Evolutionary conservation across 2,888 invertebrate genomes (phyloP), one percentile per base, ranked within the genome.

Genomic region (Eucera pruinosa): DNA sequence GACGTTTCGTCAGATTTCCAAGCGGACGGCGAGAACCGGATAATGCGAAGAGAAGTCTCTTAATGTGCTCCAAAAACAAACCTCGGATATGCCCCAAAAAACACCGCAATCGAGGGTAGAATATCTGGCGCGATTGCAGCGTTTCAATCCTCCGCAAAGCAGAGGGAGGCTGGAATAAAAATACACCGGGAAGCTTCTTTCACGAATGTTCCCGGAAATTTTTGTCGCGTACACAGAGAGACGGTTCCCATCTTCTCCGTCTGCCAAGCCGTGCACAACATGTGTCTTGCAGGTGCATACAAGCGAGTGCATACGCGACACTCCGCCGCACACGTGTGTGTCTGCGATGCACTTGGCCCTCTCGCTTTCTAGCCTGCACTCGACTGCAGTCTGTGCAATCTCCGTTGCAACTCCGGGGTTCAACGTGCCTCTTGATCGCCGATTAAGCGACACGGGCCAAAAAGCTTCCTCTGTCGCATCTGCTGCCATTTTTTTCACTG

Each of bases 281-380:
- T 68, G 68, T 82, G 80, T 76, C 65, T 70, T 33, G 72, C 82
- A 80, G 82, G 82, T 82, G 80, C 76, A 71, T 41, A 66, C 52
- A 30, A 55, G 36, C 58, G 50, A 11, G 36, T 11, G 36, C 30
- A 23, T 48, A 30, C 50, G 25, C 36, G 47, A 54, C 71, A 61
- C 50, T 41, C 55, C 33, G n/a, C 36, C n/a, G 23, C 69, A 68
- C 76, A 57, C 39, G 60, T 67, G 69, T 43, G 23, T 48, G 9
- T 41, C 39, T 18, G 43, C 52, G 48, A 55, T 39, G 68, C 64
- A 27, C 55, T 33, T 65, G 52, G 9, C 52, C 41, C 23, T 58
- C 33, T 33, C 23, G 30, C 20, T n/a, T 27, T 50, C 25, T n/a
- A 4, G 11, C n/a, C 33, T 50, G 48, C 62, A 58, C 23, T 41